Evolutionary conservation across 2,113 vertebrate species (phyloP), one percentile per base, ranked within the genome.

Genomic region (Aplodontia rufa): DNA sequence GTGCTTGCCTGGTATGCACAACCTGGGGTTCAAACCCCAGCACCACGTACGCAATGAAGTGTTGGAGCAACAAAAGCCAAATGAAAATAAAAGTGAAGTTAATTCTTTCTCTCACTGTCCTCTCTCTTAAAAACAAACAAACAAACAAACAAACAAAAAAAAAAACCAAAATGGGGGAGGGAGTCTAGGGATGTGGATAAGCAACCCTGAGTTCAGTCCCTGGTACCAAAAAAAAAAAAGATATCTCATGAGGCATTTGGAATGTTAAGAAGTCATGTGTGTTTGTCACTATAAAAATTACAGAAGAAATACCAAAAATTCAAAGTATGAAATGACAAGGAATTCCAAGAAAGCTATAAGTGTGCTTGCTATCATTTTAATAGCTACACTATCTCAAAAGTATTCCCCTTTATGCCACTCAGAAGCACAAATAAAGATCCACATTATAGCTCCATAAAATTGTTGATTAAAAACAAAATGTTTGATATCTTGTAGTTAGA

Each of bases 391-490:
- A 94, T 96, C 60, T 96, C 84, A 91, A 53, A 9, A 79, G 84
- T 78, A 24, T 40, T n/a, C 87, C 87, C 64, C 90, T 78, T 85
- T 74, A 88, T 24, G 79, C 94, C 85, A 91, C 51, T 81, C 42
- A 86, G 35, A 94, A 83, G 80, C 84, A 89, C 95, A 97, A 97
- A 98, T 91, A 66, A 69, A 97, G 45, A 53, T 78, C 78, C 79
- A 95, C 93, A 82, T 97, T 97, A 94, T 81, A 58, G 97, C 90
- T 97, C 97, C 92, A 92, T 91, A 97, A 89, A 88, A 97, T 92
- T 86, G 51, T 72, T 98, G 97, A 97, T 96, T 88, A 96, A 98
- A 98, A 98, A 91, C 82, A 95, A 69, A 94, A 90, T 74, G 45
- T 83, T 80, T 72, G 85, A 28, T 74, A 97, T 96, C 37, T 92